Conservation (phyloP, 1,140 invertebrate species). For the Eubasilissa regina region DNA sequence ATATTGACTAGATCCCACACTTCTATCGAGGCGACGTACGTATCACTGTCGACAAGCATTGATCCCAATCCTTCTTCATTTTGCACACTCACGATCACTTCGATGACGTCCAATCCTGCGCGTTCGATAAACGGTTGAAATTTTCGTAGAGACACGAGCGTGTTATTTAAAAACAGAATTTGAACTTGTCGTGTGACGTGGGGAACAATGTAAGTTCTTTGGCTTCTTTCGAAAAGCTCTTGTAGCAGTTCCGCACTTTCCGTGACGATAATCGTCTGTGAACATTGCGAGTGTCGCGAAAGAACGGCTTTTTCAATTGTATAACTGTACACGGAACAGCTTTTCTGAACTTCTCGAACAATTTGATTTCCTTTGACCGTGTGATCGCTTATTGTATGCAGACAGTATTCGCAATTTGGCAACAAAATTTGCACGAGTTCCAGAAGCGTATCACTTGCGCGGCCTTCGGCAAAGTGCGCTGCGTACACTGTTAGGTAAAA, state of each 20-base stretch:
- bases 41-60: background rate
- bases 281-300: background rate
- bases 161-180: background rate
- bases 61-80: background rate
- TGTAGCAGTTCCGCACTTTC: background rate
- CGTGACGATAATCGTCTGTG: background rate
- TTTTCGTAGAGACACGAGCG: background rate
- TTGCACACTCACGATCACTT: background rate
- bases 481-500: background rate
- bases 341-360: conserved; percentile 2
- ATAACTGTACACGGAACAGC: conserved; percentile 4
- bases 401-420: background rate
- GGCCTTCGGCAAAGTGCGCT: background rate
- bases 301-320: background rate
- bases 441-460: background rate
- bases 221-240: conserved; percentile 13
- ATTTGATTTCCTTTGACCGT: background rate
- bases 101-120: background rate
- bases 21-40: background rate
- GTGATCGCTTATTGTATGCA: conserved; percentile 26
- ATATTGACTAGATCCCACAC: conserved; percentile 3
- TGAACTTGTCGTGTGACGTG: background rate
- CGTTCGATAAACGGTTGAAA: conserved; percentile 1
- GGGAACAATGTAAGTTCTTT: background rate
- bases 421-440: background rate